Base-by-base conservation (phyloP, 53 echinoderm and acorn worm genomes). In the Henricia sp. region DNA sequence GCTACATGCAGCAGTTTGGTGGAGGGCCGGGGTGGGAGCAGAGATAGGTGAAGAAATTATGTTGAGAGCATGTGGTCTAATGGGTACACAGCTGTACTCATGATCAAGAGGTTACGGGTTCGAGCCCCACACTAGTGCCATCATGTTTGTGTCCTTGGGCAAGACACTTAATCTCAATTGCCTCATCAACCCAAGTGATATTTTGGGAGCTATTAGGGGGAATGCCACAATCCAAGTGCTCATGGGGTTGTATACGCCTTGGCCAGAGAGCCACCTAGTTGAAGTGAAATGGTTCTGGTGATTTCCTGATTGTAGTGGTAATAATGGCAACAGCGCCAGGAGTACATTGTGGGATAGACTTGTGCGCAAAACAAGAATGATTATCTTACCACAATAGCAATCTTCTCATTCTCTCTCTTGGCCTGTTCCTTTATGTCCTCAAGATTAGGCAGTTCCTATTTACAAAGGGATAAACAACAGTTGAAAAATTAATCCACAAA, bases 401-500 rank as follows among this genome's bases (percentile, higher is more conserved):
- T 64, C 80, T 80, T 80, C 80, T 80, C 80, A 34, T 80, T 80
- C 0, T 62, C 80, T 17, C 46, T 63, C 80, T 80, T 80, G 28
- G 80, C 80, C 62, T 80, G 19, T 11, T 44, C 43, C 48, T 80
- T 80, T 64, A 80, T 80, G 48, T 57, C 80, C 0, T 80, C 80
- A 41, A 80, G 23, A 24, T 80, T 80, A 11, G 80, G 80, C 21
- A 80, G 50, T 6, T 80, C 80, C 80, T 80, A 64, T 39, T 10
- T 3, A 14, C 14, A 26, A 57, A 24, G 44, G 13, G 13, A 6
- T 44, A 44, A 44, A 44, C 44, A 6, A 44, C 44, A 44, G 13
- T 44, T 6, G 44, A 13, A 44, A 44, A 44, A 9, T 44, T 44
- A 13, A n/a, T n/a, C n/a, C n/a, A n/a, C n/a, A n/a, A n/a, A n/a